Evolutionary conservation across 2,113 vertebrate genomes (phyloP).

Genomic region (Megaceryle torquata): DNA sequence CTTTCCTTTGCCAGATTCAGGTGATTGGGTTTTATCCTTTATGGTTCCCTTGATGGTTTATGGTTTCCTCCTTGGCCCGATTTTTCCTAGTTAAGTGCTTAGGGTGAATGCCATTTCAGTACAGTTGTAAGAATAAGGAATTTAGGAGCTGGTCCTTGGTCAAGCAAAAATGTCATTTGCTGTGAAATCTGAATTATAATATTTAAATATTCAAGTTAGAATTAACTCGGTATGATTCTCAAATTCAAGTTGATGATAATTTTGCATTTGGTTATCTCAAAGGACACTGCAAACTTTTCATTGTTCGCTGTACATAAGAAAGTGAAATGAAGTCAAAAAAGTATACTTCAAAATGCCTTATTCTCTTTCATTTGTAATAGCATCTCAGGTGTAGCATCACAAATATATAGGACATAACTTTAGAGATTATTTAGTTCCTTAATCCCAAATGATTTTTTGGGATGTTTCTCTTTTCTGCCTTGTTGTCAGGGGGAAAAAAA

Average conservation of each 20-base stretch:
- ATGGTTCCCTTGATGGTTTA: neutral
- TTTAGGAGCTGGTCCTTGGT: neutral
- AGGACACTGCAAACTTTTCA: neutral
- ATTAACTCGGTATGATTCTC: neutral
- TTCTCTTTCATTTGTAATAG: neutral
- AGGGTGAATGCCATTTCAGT: neutral
- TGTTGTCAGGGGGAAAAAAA: neutral
- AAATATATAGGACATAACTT: constrained; percentile 29
- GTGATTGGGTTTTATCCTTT: neutral
- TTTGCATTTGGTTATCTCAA: neutral
- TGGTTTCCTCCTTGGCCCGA: neutral
- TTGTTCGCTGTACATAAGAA: neutral
- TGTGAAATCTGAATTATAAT: neutral
- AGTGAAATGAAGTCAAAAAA: neutral
- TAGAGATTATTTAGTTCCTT: constrained; percentile 18
- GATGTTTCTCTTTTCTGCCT: neutral
- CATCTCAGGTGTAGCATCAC: neutral
- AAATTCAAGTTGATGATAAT: neutral
- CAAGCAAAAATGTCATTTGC: neutral
- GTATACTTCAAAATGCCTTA: neutral
- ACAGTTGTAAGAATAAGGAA: neutral
- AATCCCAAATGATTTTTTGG: neutral
- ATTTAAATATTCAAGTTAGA: neutral
- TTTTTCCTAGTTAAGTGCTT: neutral
- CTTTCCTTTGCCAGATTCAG: neutral